Base-by-base conservation (phyloP, 2,888 invertebrate species). In the Tridacna crocea region DNA sequence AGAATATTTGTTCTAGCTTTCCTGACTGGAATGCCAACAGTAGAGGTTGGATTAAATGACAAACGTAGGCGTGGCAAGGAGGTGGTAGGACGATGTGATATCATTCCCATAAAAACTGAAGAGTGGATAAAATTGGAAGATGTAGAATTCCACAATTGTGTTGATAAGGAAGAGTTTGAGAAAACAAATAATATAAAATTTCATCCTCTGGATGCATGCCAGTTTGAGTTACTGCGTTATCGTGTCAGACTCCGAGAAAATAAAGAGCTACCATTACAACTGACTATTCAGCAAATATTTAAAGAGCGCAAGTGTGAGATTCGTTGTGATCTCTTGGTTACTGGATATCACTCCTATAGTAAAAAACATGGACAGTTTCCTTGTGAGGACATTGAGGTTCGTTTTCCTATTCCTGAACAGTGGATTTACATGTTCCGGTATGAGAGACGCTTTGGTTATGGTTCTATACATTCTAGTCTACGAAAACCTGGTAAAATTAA, bases 351-450 rank as follows among this genome's bases (percentile, higher is more conserved):
- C 76, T 98, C 98, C 77, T 96, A 98, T 76, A 98, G 98, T 79
- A 96, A 99, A 90, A 98, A 98, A 95, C 96, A 98, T 87, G 98
- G 99, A 0, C 99, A 99, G 95, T 95, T 95, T 78, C 94, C 94
- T 0, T 94, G 94, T 89, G 94, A 94, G 87, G 99, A 99, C 95
- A 99, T 99, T 48, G 97, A 97, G 94, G 97, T 99, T 78, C 88
- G 95, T 17, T 95, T 99, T 95, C 99, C 99, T 19, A 98, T 99
- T 92, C 99, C 99, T 26, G 99, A 99, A 95, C 98, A 98, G 93
- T 99, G 99, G 99, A 99, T 99, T 93, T 99, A 99, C 95, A 96
- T 99, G 93, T 99, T 99, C 95, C 96, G 99, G 84, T 98, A 99
- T 66, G 99, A 99, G 89, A 99, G 99, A 93, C 98, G 99, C 95